Base-by-base conservation (phyloP, 1,140 invertebrate species). In the Drosophila carrolli region DNA sequence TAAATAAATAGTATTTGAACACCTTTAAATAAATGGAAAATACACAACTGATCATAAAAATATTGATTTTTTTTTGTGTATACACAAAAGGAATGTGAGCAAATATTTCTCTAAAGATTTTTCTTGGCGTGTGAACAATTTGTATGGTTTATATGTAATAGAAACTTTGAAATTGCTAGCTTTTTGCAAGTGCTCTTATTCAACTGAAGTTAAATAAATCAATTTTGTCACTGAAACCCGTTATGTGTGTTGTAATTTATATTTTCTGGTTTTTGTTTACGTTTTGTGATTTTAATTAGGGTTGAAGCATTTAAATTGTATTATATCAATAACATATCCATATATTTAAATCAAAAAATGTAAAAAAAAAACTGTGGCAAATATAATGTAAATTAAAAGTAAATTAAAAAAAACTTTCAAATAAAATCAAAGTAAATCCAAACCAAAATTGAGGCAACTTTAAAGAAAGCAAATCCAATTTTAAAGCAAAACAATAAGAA, bases 101-200 rank as follows among this genome's bases (percentile, higher is more conserved):
- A 53, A 53, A 19, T 29, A 37, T 37, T 53, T 50, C 35, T 53
- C 3, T 13, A 16, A 35, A 8, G 9, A 37, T 37, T 19, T 35
- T 37, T 13, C 14, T 19, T 19, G 32, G 37, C 50, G 35, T 53
- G 32, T 19, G 14, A 53, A 37, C 50, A 53, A 53, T 53, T 53
- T 53, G 32, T 37, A 19, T 19, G 32, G 50, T 53, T 19, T 53
- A 37, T 35, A 16, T 53, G 50, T 35, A 35, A 35, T 14, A 50
- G 27, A 35, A 50, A 50, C 27, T 50, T 16, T 14, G 27, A 10
- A 51, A 51, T 16, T 9, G 8, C 3, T 2, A 14, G n/a, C 7
- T 32, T 32, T 32, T 50, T 14, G 27, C n/a, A 29, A 50, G 4
- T 35, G 8, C n/a, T 10, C n/a, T 32, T 50, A 35, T 11, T 35